Conservation (phyloP, 2,797 vertebrate genomes). For the Bryconaethiops microstoma region DNA sequence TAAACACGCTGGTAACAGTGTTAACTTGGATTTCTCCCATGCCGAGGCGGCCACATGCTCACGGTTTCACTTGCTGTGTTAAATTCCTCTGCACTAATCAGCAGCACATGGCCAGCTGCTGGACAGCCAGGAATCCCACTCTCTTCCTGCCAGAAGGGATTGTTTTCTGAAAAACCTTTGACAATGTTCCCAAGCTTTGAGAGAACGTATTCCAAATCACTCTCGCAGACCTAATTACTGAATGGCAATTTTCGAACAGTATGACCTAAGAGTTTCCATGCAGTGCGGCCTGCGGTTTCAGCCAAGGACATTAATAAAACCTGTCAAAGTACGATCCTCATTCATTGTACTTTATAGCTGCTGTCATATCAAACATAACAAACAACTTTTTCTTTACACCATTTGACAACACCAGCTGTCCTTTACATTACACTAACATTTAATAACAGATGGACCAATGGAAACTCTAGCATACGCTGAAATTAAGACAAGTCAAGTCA, state of each 20-base stretch:
- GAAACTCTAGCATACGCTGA: neutral
- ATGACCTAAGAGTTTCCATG: neutral
- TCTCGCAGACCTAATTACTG: slow-evolving; percentile 9
- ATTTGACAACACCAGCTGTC: neutral
- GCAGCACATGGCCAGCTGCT: slow-evolving; percentile 53
- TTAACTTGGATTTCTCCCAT: slow-evolving; percentile 19
- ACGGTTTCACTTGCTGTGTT: slow-evolving; percentile 45
- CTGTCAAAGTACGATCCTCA: neutral
- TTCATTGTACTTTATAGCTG: neutral
- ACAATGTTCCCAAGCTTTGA: slow-evolving; percentile 28
- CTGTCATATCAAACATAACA: neutral
- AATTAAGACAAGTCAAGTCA: too few species aligned
- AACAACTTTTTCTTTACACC: too few species aligned
- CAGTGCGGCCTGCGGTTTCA: neutral
- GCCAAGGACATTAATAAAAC: neutral
- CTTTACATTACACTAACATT: neutral
- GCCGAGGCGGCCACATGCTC: slow-evolving; percentile 35
- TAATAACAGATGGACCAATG: neutral
- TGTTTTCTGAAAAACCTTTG: slow-evolving; percentile 20
- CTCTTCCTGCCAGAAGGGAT: slow-evolving; percentile 29
- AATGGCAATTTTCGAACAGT: neutral
- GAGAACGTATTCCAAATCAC: neutral
- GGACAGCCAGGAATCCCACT: slow-evolving; percentile 33
- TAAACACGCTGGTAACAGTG: neutral
- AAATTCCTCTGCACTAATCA: slow-evolving; percentile 50